A percentile compares a stretch with the other conserved stretches of the same genome.
phyloP scores from a whole-genome alignment of 2,888 invertebrate genomes.

The Brachycybe producta region DNA sequence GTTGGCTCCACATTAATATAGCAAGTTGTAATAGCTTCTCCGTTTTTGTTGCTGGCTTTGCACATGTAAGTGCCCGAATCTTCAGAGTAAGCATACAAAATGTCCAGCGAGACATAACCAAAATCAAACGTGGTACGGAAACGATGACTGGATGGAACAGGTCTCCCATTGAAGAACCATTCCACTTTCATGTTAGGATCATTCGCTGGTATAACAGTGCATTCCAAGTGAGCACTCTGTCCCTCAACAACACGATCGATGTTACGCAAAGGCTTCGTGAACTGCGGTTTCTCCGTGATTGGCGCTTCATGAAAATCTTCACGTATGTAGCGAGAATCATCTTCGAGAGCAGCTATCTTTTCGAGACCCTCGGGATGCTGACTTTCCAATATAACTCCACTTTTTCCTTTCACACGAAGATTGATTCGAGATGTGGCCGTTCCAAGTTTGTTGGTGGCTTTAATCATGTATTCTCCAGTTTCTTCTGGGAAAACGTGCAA shows the following conservation, averaged over 20 bases:
- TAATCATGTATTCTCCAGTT: slow-evolving; percentile 80
- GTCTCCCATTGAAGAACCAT: slow-evolving; percentile 92
- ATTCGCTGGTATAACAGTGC: slow-evolving; percentile 88
- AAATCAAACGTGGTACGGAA: slow-evolving; percentile 95
- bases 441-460: slow-evolving; percentile 72
- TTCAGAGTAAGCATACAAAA: slow-evolving; percentile 90
- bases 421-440: slow-evolving; percentile 67
- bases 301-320: slow-evolving; percentile 57
- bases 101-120: slow-evolving; percentile 91
- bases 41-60: slow-evolving; percentile 84
- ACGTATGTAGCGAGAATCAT: slow-evolving; percentile 58
- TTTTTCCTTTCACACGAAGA: slow-evolving; percentile 59
- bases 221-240: slow-evolving; percentile 77
- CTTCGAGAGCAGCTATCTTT: slow-evolving; percentile 84
- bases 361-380: slow-evolving; percentile 85
- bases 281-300: slow-evolving; percentile 72
- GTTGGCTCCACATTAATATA: slow-evolving; percentile 75
- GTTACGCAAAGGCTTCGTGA: slow-evolving; percentile 74
- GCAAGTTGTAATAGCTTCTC: slow-evolving; percentile 88
- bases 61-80: slow-evolving; percentile 96
- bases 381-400: slow-evolving; percentile 69
- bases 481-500: slow-evolving; percentile 87
- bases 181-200: slow-evolving; percentile 98
- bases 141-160: slow-evolving; percentile 71
- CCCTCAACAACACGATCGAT: slow-evolving; percentile 73